A percentile compares a stretch with the other conserved stretches of the same genome.
These are phyloP conservation scores for Brachionus sp. DNA, from an alignment of 1,140 invertebrate genomes.

Conservation along the genomic window DNA sequence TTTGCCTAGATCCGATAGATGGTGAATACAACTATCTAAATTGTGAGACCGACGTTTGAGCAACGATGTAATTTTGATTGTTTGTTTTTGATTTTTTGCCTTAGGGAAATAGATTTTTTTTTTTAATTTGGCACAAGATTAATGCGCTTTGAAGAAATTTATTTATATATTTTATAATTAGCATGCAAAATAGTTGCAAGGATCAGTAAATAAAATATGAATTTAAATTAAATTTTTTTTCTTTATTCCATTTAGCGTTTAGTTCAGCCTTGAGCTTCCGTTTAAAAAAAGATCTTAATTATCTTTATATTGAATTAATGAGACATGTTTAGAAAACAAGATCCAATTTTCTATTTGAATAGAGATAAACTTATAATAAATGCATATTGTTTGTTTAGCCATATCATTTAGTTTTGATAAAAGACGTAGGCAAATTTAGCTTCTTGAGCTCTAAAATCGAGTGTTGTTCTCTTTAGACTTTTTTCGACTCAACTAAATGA, in stretches of 20 bases:
- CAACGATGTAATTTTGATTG: neutral
- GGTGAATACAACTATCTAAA: conserved; percentile 24
- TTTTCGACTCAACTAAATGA: neutral
- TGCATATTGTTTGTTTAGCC: neutral
- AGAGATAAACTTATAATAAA: conserved; percentile 4
- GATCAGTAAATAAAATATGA: neutral
- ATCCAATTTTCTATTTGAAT: conserved; percentile 8
- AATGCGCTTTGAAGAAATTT: neutral
- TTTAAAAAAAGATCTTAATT: neutral
- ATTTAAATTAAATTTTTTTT: neutral
- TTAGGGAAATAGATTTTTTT: conserved; percentile 15
- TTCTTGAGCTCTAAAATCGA: neutral
- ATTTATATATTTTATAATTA: neutral
- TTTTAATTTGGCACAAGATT: neutral
- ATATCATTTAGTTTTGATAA: neutral
- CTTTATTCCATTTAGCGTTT: neutral
- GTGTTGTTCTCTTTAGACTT: neutral
- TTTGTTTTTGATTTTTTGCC: neutral
- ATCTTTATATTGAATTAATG: neutral
- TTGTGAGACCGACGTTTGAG: conserved; percentile 13
- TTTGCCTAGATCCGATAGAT: conserved; percentile 6
- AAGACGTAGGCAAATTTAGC: neutral
- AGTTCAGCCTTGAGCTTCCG: neutral
- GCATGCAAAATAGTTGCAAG: neutral
- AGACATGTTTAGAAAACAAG: neutral